Percentiles rank a stretch among this genome's conserved stretches.
Evolutionary conservation across 2,113 vertebrate genomes (phyloP).

Genomic region (Cryptomyrus ogoouensis): DNA sequence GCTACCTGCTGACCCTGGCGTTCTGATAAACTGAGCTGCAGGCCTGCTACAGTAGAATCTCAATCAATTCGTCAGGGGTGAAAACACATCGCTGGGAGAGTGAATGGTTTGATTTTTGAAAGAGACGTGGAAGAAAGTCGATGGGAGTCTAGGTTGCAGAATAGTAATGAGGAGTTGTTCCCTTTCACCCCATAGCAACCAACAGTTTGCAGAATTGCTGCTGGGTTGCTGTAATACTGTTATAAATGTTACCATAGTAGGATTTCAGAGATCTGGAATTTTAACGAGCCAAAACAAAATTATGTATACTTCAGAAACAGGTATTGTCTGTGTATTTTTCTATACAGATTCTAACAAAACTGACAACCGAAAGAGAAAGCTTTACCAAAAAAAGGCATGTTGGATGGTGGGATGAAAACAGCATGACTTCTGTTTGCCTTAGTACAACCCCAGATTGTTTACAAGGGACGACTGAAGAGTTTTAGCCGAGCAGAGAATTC

Average conservation of each 20-base stretch:
- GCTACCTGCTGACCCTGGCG: constrained; percentile 39
- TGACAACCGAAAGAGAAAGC: not conserved
- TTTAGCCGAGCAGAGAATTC: not conserved
- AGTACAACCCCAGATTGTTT: not conserved
- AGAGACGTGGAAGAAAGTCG: not conserved
- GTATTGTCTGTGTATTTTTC: not conserved
- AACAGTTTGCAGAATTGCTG: not conserved
- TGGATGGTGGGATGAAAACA: not conserved
- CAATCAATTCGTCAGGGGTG: constrained; percentile 34
- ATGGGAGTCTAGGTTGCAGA: not conserved
- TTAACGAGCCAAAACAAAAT: not conserved
- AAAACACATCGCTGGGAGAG: not conserved
- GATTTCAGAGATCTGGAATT: not conserved
- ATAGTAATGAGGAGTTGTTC: not conserved
- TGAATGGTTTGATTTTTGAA: not conserved
- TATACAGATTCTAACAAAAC: not conserved
- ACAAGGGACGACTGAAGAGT: not conserved
- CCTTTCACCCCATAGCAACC: not conserved
- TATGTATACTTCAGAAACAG: not conserved
- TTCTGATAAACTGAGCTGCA: constrained; percentile 25
- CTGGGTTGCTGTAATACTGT: not conserved
- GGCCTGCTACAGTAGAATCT: constrained; percentile 26
- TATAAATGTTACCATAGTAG: not conserved
- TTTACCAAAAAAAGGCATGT: not conserved
- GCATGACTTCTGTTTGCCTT: not conserved